Conservation (phyloP, 2,797 vertebrate species). For the Anniella stebbinsi region DNA sequence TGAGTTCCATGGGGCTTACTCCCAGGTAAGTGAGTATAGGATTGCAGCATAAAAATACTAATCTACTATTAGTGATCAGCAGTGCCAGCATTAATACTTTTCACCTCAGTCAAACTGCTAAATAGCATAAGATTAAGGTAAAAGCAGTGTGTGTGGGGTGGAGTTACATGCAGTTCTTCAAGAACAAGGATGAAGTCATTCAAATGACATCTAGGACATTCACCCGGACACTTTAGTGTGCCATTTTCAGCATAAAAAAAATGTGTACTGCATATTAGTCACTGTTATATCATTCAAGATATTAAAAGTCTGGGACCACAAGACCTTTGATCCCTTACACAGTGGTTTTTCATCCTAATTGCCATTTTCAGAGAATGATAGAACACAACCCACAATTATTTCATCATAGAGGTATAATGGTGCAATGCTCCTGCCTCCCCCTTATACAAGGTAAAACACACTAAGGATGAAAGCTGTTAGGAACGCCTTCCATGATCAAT, state of each 20-base stretch:
- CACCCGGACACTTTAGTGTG: background rate
- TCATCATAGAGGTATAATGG: conserved; percentile 30
- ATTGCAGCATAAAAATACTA: background rate
- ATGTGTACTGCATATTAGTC: conserved; percentile 4
- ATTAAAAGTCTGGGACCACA: conserved; percentile 7
- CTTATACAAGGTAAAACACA: conserved; percentile 17
- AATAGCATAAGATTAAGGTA: background rate
- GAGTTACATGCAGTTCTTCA: background rate
- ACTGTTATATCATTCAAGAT: conserved; percentile 26
- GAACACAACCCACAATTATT: conserved; percentile 21
- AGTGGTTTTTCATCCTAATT: conserved; percentile 20
- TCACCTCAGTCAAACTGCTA: background rate
- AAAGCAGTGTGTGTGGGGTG: background rate
- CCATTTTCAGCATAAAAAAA: background rate
- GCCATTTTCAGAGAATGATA: conserved; percentile 19
- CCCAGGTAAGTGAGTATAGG: too few relatives aligned
- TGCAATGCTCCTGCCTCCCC: rapidly evolving
- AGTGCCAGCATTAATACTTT: background rate
- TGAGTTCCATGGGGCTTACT: too few relatives aligned
- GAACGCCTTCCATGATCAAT: background rate
- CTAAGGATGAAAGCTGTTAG: background rate
- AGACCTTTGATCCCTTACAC: background rate
- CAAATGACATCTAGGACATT: background rate
- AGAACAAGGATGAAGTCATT: background rate
- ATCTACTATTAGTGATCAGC: background rate